phyloP scores from a whole-genome alignment of 2,888 invertebrate species.

The Lumbricus terrestris region DNA sequence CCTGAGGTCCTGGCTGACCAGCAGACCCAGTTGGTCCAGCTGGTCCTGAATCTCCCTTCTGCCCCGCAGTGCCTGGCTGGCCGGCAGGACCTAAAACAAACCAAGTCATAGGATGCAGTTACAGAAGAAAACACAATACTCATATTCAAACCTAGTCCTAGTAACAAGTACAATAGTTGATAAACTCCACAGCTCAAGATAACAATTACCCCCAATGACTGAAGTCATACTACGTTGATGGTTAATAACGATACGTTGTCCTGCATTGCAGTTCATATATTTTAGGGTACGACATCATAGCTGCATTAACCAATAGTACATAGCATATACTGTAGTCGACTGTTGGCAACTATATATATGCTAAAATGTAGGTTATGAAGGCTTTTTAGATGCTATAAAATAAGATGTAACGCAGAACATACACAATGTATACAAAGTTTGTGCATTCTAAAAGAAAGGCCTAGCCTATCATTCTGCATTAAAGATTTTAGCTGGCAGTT shows the following conservation, averaged over 20 bases:
- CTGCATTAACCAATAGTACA: not conserved
- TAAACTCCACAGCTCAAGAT: not conserved
- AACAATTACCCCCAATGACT: not conserved
- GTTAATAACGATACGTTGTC: too few relatives aligned
- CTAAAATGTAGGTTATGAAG: not conserved
- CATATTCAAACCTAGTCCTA: not conserved
- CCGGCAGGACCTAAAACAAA: slow-evolving; percentile 35
- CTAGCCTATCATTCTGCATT: not conserved
- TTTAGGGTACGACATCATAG: not conserved
- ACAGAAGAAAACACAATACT: not conserved
- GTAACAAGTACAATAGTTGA: not conserved
- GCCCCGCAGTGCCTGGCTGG: slow-evolving; percentile 43
- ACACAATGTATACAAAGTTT: not conserved
- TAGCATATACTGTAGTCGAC: not conserved
- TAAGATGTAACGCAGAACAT: not conserved
- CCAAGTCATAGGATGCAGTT: not conserved
- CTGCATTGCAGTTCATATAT: not conserved
- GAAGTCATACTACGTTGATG: not conserved
- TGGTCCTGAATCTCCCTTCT: slow-evolving; percentile 63
- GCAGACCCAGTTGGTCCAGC: slow-evolving; percentile 42
- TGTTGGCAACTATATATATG: not conserved
- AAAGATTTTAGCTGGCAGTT: not conserved
- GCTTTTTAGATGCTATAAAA: not conserved
- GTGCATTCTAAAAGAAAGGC: not conserved
- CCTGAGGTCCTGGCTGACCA: slow-evolving; percentile 30